Percentiles rank a stretch among this genome's conserved stretches.
Evolutionary conservation across 2,888 invertebrate species (phyloP).

Genomic region (Drosophila pseudotakahashii): DNA sequence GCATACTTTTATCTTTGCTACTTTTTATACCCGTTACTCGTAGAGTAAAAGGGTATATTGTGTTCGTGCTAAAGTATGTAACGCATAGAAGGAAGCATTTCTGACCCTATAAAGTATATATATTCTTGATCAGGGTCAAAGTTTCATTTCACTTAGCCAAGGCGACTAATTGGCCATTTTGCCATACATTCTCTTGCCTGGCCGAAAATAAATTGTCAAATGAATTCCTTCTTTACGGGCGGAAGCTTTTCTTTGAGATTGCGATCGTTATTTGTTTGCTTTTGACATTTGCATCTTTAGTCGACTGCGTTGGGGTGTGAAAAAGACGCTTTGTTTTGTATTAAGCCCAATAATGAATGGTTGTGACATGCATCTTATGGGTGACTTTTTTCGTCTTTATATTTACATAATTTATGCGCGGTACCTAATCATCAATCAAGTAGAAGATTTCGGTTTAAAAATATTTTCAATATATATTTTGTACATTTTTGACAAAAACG

Average conservation of each 20-base stretch:
- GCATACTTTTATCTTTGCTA: too few species aligned
- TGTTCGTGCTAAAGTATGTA: too few species aligned
- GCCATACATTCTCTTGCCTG: constrained; percentile 46
- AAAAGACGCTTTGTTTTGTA: background rate
- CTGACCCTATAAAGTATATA: too few species aligned
- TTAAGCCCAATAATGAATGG: background rate
- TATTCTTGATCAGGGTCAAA: too few species aligned
- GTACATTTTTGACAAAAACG: too few species aligned
- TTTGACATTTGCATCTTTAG: constrained; percentile 75
- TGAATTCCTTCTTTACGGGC: constrained; percentile 56
- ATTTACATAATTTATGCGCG: too few species aligned
- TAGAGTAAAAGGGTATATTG: too few species aligned
- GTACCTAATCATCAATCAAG: too few species aligned
- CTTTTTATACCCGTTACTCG: too few species aligned
- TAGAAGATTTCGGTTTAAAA: too few species aligned
- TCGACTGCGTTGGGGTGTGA: constrained; percentile 14
- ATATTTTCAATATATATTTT: too few species aligned
- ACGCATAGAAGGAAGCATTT: too few species aligned
- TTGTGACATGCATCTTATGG: background rate
- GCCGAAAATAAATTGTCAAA: constrained; percentile 73
- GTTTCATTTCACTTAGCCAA: constrained; percentile 58
- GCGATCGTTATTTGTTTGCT: constrained; percentile 16
- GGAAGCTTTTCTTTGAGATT: constrained; percentile 19
- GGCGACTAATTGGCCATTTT: constrained; percentile 73
- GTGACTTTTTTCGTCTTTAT: background rate